Conservation (phyloP, 1,140 invertebrate genomes). For the Microplitis demolitor region DNA sequence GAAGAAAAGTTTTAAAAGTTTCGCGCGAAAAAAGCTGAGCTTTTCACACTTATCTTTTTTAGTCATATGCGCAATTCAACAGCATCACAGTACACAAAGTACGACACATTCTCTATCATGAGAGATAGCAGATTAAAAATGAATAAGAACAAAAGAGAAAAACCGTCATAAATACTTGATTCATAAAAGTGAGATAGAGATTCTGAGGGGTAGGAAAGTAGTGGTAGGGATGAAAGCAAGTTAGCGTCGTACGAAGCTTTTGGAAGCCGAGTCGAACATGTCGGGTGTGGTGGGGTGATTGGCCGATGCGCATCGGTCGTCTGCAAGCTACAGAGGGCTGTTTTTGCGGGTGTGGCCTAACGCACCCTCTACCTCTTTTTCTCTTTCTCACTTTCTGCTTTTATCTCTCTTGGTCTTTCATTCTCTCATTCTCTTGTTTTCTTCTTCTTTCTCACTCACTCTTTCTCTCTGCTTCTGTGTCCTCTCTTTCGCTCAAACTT, state of each 20-base stretch:
- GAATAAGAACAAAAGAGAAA: neutral
- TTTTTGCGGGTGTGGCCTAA: conserved; percentile 61
- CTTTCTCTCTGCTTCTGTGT: neutral
- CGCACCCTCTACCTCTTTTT: conserved; percentile 40
- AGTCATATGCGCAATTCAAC: conserved; percentile 5
- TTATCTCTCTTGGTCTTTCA: conserved; percentile 1
- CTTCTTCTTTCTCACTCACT: neutral
- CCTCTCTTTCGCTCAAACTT: neutral
- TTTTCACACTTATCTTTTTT: conserved; percentile 47
- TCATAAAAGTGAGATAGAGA: conserved; percentile 5
- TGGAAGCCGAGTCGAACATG: conserved; percentile 54
- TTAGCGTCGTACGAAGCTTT: conserved; percentile 49
- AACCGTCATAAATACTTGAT: neutral
- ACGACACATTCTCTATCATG: neutral
- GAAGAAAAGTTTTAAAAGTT: conserved; percentile 44
- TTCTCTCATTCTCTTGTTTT: conserved; percentile 4
- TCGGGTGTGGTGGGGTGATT: conserved; percentile 50
- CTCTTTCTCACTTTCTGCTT: conserved; percentile 27
- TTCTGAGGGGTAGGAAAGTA: conserved; percentile 16
- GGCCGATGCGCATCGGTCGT: conserved; percentile 52
- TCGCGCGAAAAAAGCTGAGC: conserved; percentile 46
- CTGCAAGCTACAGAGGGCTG: conserved; percentile 52
- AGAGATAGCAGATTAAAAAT: neutral
- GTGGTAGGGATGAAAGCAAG: conserved; percentile 25
- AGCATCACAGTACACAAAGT: neutral